Evolutionary conservation across 2,888 invertebrate species (phyloP), one percentile per base, ranked within the genome.

Genomic region (Polyploca ridens): DNA sequence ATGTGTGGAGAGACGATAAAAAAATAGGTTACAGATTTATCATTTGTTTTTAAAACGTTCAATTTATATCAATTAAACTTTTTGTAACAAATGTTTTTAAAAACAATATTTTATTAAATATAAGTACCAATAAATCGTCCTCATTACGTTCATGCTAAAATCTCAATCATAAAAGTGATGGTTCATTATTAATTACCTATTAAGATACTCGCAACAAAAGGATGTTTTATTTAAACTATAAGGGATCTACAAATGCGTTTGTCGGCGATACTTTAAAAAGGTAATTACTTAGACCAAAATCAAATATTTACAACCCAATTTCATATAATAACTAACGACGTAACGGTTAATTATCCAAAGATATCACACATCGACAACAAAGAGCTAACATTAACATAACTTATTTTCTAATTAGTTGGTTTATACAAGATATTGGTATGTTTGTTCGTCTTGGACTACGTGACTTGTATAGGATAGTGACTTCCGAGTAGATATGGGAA

Each of bases 221-320:
- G 54, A 54, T 54, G 10, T 54, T 54, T 54, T 54, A 54, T 54
- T 19, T 54, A 19, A 49, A 49, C 7, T 10, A 38, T 19, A 54
- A n/a, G 2, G 54, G 19, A 54, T 54, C 19, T 19, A 10, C 19
- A 54, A 54, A 54, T 54, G 16, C 16, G 19, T 54, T 54, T 10
- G 54, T 54, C 19, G 54, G 49, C 49, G 49, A 1, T 54, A 19
- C 54, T 46, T n/a, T 46, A 19, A 16, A 49, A 54, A 54, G 54
- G 16, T 54, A 54, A 54, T 33, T 33, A 58, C 58, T 19, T 58
- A 8, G 59, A 59, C 59, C 10, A 33, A 61, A 33, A 49, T 16
- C 33, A 59, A 66, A 66, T 66, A 49, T 62, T 66, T 62, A 66
- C 41, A 62, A 66, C 62, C 49, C 38, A 59, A 64, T 66, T 66